Conservation (phyloP, 2,113 vertebrate genomes). For the Fukomys damarensis region DNA sequence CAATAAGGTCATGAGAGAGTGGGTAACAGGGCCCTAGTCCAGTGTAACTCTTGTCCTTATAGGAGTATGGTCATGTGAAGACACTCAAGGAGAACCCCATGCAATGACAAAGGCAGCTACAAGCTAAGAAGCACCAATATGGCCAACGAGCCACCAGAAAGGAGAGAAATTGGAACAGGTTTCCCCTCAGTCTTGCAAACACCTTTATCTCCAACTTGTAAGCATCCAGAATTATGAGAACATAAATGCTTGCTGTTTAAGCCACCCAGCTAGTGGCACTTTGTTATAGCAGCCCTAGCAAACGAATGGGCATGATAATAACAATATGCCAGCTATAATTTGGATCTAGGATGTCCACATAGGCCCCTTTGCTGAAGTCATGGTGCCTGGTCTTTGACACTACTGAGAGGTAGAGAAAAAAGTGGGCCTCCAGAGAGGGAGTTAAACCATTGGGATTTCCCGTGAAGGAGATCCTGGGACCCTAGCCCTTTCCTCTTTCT, state of each 20-base stretch:
- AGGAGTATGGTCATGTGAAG: background rate
- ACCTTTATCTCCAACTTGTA: background rate
- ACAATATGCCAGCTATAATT: background rate
- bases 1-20: background rate
- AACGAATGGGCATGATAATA: background rate
- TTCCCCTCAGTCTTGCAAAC: rapidly evolving
- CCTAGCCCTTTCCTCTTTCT: background rate
- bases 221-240: background rate
- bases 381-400: background rate
- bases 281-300: background rate
- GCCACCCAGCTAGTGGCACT: background rate
- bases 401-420: background rate
- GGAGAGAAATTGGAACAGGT: background rate
- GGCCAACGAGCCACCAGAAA: background rate
- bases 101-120: background rate
- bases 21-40: background rate
- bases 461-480: background rate
- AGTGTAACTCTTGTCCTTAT: background rate
- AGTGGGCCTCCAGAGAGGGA: background rate
- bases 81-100: background rate
- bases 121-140: rapidly evolving
- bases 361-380: background rate
- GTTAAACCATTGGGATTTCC: background rate
- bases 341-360: background rate
- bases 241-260: background rate